Evolutionary conservation across 2,113 vertebrate genomes (phyloP), one percentile per base, ranked within the genome.

Genomic region (Eclectus roratus): DNA sequence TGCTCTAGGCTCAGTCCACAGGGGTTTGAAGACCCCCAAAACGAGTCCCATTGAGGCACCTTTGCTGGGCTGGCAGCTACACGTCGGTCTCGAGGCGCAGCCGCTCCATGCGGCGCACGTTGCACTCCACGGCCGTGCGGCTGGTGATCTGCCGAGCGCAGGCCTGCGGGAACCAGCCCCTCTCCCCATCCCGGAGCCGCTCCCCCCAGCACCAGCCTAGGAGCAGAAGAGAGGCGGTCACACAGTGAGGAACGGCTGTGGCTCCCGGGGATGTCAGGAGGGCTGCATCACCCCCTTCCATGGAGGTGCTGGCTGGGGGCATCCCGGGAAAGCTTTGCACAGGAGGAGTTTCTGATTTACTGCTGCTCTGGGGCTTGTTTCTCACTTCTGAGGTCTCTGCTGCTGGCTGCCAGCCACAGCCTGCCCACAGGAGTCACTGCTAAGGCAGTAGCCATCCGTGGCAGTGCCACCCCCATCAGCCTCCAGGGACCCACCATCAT

Each of bases 151-250:
- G 95, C 27, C 95, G 98, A 43, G 98, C 98, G 6, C 98, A 98
- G 85, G 89, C 87, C 41, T 98, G 97, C 1, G 99, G 99, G 80
- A 99, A 99, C 99, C 99, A 99, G 88, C 99, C 99, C 5, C 56
- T 94, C 69, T 98, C 98, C 1, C 99, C 99, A 0, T 99, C 99
- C 8, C 99, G 94, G 74, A 99, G 98, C 35, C 99, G 93, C 95
- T 99, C 99, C 0, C 99, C 99, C 4, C 98, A 98, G 63, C 97
- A 98, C 99, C 99, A 99, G 31, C 98, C 99, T 99, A 66, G 23
- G 16, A 17, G 41, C 25, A 5, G 19, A 53, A 10, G 9, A 16
- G 52, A 49, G 49, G 1, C 0, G 17, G 10, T 43, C 24, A 37
- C 1, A 0, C 10, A 2, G 8, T 0, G 0, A 29, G 49, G 11